Evolutionary conservation across 2,888 invertebrate species (phyloP).

Genomic region (Chorisops tibialis): DNA sequence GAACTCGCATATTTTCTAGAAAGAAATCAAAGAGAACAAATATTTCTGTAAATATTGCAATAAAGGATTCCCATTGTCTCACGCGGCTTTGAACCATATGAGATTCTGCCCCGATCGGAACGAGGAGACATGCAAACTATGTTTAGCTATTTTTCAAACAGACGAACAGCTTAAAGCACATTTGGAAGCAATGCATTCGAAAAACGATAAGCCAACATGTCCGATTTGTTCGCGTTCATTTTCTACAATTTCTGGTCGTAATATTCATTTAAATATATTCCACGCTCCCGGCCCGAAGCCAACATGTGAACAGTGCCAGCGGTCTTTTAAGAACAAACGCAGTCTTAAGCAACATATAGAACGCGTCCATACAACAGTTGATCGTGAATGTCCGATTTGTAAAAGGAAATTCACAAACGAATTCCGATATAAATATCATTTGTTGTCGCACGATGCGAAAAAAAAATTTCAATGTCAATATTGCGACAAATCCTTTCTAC

Average conservation of each 20-base stretch:
- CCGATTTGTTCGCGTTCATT: constrained; percentile 27
- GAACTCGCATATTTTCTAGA: too few relatives aligned
- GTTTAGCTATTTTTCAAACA: not conserved
- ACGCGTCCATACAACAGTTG: not conserved
- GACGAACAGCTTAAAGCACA: not conserved
- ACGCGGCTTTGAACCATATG: too few relatives aligned
- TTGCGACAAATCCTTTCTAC: constrained; percentile 32
- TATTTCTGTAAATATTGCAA: too few relatives aligned
- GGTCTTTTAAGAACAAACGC: constrained; percentile 20
- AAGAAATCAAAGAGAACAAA: too few relatives aligned
- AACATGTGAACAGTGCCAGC: constrained; percentile 19
- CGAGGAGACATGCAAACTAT: not conserved
- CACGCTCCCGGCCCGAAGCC: constrained; percentile 3
- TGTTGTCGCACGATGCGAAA: constrained; percentile 28
- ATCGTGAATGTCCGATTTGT: constrained; percentile 22
- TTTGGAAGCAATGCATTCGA: not conserved
- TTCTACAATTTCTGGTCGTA: constrained; percentile 24
- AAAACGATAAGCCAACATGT: not conserved
- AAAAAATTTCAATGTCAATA: constrained; percentile 32
- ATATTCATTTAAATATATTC: constrained; percentile 24
- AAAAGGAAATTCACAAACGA: constrained; percentile 21
- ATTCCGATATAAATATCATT: constrained; percentile 27
- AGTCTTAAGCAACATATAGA: constrained; percentile 23
- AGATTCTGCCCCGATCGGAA: too few relatives aligned
- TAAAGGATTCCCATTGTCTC: too few relatives aligned